Base-by-base conservation (phyloP, 2,888 invertebrate genomes). In the Himalopsyche anomala region DNA sequence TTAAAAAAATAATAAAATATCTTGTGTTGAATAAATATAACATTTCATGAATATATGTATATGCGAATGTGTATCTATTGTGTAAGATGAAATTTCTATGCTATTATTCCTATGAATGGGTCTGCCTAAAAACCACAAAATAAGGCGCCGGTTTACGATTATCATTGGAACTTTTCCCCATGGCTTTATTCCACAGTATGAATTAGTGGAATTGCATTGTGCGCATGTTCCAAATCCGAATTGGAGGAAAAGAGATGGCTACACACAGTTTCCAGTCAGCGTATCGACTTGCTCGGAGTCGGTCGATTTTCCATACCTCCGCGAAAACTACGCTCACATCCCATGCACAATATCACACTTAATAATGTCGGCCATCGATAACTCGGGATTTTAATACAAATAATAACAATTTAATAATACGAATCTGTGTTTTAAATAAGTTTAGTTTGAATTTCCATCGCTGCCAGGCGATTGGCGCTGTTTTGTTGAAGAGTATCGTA, bases 261-360 rank as follows among this genome's bases (percentile, higher is more conserved):
- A 8, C 28, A 36, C 56, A 11, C 11, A 19, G 19, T 56, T 17
- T 80, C 81, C 84, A 86, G 87, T 87, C 82, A 81, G 84, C 84
- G 81, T 87, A 87, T 87, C 87, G 87, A 87, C 87, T 87, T 83
- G 84, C 19, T n/a, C 36, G 74, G 85, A 40, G 85, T 83, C 85
- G 86, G 86, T 55, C 84, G 83, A 74, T 74, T 74, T 74, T 74
- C 38, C 36, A 38, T 36, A 74, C 74, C 74, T 74, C 74, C 74
- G 74, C 74, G 74, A 74, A 74, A 74, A 74, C 74, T 74, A 36
- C 74, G 74, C 38, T 74, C 74, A 15, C 8, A 36, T 36, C 38
- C 15, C 74, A 74, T 74, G 36, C 74, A 74, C 36, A 36, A 74
- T 74, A 74, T 36, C 36, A 74, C 74, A 74, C 36, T 74, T 74